Base-by-base conservation (phyloP, 2,113 vertebrate species). In the Ia io region DNA sequence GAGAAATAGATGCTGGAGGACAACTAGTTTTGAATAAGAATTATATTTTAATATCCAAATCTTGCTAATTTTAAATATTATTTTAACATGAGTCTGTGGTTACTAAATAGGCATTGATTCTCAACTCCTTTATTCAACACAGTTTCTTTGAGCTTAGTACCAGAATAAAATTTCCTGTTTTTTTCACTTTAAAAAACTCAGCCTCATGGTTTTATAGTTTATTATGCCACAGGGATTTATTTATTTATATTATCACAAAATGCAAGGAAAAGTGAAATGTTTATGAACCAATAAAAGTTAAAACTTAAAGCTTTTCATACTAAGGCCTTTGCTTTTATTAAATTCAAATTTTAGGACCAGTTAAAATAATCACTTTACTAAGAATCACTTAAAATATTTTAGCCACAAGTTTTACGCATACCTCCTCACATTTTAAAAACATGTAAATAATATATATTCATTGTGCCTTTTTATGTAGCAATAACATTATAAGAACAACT, bases 11-110 rank as follows among this genome's bases (percentile, higher is more conserved):
- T 56, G 44, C 30, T 73, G 44, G 20, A 56, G 13, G 47, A 87
- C 9, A 88, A 56, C 8, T 69, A 63, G 42, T 11, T 95, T 83
- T 13, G 59, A 44, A 37, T 61, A 67, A 89, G 37, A 84, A 51
- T 84, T 13, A 22, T 30, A 83, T 69, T 79, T 79, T 88, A 56
- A 89, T 32, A 93, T 77, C 91, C 22, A 91, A 84, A 93, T 5
- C 14, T 28, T 77, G 69, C 9, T 67, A 69, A 91, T 37, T 42
- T 63, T 37, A 77, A 85, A 56, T 9, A 87, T 70, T 69, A 7
- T 90, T 84, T 87, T 49, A 87, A 28, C 32, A 80, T 86, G 56
- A 44, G 4, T 82, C 17, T 12, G 91, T 84, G 35, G 9, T 47
- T 93, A 90, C 90, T 13, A 90, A 79, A 84, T 42, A 63, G 83